These are phyloP conservation scores for Cyprinus carpio DNA, from an alignment of 2,113 vertebrate genomes.

Conservation along the genomic window DNA sequence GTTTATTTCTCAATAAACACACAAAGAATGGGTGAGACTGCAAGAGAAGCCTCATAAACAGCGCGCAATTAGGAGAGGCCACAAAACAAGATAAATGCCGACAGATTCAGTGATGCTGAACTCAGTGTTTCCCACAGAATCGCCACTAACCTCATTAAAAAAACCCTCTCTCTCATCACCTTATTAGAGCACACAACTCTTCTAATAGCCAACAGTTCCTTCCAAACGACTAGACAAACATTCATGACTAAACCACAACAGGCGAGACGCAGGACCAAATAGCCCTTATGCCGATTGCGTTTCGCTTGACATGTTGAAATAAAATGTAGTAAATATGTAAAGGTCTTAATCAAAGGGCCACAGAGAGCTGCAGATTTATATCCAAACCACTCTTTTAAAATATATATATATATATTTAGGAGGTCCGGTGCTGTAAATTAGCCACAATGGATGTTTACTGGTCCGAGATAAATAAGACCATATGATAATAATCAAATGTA, in stretches of 20 bases:
- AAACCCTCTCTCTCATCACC: conserved; percentile 27
- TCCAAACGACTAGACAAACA: conserved; percentile 75
- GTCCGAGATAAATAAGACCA: neutral
- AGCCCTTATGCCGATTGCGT: conserved; percentile 75
- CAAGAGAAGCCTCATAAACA: conserved; percentile 10
- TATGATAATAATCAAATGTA: neutral
- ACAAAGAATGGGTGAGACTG: neutral
- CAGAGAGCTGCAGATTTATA: neutral
- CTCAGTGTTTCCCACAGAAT: conserved; percentile 57
- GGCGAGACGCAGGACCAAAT: conserved; percentile 51
- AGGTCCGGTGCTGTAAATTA: neutral
- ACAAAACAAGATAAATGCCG: conserved; percentile 68
- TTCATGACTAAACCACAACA: conserved; percentile 65
- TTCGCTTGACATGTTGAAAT: conserved; percentile 74
- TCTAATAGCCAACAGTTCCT: conserved; percentile 63
- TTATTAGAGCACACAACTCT: conserved; percentile 61
- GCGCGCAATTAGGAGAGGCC: conserved; percentile 59
- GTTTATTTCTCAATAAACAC: neutral
- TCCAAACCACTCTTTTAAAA: neutral
- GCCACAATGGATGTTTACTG: neutral
- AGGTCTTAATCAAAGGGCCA: conserved; percentile 58
- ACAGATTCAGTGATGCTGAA: conserved; percentile 64
- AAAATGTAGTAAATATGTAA: conserved; percentile 58
- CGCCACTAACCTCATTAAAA: conserved; percentile 35
- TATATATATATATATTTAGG: no score